phyloP scores from a whole-genome alignment of 2,888 invertebrate species.

The Muscina levida region DNA sequence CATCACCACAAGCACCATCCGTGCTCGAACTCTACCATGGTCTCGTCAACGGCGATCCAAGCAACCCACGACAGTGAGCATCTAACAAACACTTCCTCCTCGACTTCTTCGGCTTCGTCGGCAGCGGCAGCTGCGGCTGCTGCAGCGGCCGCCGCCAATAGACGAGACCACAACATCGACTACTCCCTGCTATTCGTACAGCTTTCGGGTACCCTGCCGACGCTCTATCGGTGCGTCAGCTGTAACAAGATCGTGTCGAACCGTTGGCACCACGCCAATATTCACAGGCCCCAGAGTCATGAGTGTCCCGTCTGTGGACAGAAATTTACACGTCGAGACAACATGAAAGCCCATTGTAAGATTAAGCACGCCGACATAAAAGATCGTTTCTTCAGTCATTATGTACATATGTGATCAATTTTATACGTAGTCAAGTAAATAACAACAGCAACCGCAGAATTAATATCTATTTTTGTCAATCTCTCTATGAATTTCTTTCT shows the following conservation, averaged over 20 bases:
- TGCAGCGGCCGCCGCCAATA: constrained; percentile 76
- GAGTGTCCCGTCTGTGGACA: constrained; percentile 83
- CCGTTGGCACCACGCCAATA: constrained; percentile 84
- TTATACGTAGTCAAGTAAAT: constrained; percentile 76
- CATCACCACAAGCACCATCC: constrained; percentile 61
- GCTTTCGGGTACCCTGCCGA: constrained; percentile 79
- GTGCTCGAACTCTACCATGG: constrained; percentile 58
- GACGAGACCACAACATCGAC: constrained; percentile 80
- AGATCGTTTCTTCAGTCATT: constrained; percentile 80
- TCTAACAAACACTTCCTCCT: constrained; percentile 68
- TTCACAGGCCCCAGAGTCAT: constrained; percentile 83
- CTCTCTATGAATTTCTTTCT: constrained; percentile 28
- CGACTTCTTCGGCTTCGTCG: constrained; percentile 70
- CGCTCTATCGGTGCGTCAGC: constrained; percentile 82
- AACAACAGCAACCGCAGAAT: constrained; percentile 5
- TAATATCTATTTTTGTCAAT: constrained; percentile 19
- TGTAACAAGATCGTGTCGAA: constrained; percentile 84
- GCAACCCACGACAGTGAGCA: constrained; percentile 59
- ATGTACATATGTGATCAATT: constrained; percentile 81
- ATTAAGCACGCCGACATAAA: constrained; percentile 82
- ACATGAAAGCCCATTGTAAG: constrained; percentile 84
- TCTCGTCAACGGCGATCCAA: constrained; percentile 53
- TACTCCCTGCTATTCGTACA: constrained; percentile 80
- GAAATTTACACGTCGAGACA: constrained; percentile 84
- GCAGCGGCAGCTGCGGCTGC: constrained; percentile 74